A percentile compares a stretch with the other conserved stretches of the same genome.
Evolutionary conservation across 2,888 invertebrate species (phyloP).

Genomic region (Melikaiella ostensackeni): DNA sequence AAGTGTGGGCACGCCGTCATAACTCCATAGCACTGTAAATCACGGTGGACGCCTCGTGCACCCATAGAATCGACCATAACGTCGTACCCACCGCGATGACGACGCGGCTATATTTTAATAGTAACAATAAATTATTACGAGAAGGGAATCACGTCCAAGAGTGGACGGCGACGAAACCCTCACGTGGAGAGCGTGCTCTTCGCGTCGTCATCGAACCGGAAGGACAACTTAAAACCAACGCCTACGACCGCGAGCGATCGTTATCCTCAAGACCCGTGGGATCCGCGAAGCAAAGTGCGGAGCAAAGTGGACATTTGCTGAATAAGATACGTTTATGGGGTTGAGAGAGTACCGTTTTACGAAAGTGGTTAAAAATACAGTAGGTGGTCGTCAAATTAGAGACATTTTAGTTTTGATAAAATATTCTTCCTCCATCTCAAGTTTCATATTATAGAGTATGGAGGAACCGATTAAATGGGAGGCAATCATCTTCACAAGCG

Average conservation of each 20-base stretch:
- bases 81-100: constrained; percentile 72
- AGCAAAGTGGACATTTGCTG: constrained; percentile 32
- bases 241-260: constrained; percentile 43
- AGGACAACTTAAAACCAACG: constrained; percentile 46
- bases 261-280: constrained; percentile 31
- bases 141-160: constrained; percentile 63
- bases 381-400: constrained; percentile 9
- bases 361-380: constrained; percentile 1
- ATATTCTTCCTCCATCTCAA: not conserved
- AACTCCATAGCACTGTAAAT: constrained; percentile 74
- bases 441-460: not conserved
- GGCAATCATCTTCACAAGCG: not conserved
- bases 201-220: constrained; percentile 43
- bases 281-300: constrained; percentile 20
- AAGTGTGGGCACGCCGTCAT: constrained; percentile 70
- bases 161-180: constrained; percentile 66
- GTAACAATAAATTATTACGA: constrained; percentile 73
- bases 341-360: constrained; percentile 13
- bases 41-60: constrained; percentile 72
- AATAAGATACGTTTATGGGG: constrained; percentile 38
- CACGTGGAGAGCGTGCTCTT: constrained; percentile 59
- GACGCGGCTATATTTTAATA: constrained; percentile 73
- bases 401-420: not conserved
- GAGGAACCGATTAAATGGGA: not conserved
- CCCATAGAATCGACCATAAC: constrained; percentile 75